phyloP scores from a whole-genome alignment of 2,888 invertebrate genomes.

The Patella pellucida region DNA sequence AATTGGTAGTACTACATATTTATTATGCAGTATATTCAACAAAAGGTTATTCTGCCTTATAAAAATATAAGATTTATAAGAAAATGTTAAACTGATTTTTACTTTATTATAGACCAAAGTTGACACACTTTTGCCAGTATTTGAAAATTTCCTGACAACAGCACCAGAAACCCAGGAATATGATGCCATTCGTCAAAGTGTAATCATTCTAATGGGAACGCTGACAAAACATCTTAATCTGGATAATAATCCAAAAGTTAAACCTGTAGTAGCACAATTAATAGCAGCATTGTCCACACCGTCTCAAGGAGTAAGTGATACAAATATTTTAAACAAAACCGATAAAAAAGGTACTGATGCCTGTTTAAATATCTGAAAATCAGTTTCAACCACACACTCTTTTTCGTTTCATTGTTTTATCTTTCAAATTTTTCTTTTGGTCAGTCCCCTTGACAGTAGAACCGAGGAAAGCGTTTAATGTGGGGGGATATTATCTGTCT shows the following conservation, averaged over 20 bases:
- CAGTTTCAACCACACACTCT: neutral
- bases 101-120: conserved; percentile 70
- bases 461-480: too few relatives aligned
- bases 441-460: neutral
- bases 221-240: conserved; percentile 95
- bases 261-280: conserved; percentile 92
- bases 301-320: conserved; percentile 83
- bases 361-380: neutral
- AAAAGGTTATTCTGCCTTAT: neutral
- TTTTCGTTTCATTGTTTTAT: neutral
- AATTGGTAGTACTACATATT: too few relatives aligned
- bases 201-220: conserved; percentile 97
- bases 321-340: too few relatives aligned
- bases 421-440: neutral
- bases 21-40: neutral
- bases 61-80: neutral
- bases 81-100: neutral
- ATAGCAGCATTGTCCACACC: conserved; percentile 94
- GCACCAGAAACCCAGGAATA: conserved; percentile 91
- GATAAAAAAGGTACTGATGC: too few relatives aligned
- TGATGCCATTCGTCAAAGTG: conserved; percentile 94
- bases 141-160: conserved; percentile 92
- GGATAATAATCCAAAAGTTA: conserved; percentile 89
- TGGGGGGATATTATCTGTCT: too few relatives aligned
- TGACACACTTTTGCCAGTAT: conserved; percentile 86